Evolutionary conservation across 1,140 invertebrate species (phyloP).

Genomic region (Drosophila prosaltans): DNA sequence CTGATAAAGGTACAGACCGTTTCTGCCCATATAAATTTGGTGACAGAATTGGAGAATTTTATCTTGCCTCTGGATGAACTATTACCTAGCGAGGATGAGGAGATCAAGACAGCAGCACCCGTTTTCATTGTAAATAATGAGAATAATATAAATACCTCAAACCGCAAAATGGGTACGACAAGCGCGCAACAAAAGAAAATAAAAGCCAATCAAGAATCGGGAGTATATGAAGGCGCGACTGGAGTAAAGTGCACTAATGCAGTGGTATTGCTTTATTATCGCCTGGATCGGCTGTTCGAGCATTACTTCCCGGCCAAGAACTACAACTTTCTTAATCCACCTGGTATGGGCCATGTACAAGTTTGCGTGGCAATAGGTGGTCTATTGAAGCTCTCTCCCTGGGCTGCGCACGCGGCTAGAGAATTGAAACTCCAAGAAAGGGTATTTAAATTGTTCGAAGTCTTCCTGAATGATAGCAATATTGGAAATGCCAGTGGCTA

Average conservation of each 20-base stretch:
- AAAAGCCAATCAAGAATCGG: neutral
- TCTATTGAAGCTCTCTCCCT: constrained; percentile 50
- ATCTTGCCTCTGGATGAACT: neutral
- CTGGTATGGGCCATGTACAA: constrained; percentile 38
- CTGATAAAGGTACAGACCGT: constrained; percentile 41
- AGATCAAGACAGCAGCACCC: neutral
- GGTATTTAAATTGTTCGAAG: constrained; percentile 43
- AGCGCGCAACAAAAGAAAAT: neutral
- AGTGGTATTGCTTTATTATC: constrained; percentile 28
- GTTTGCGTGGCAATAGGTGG: constrained; percentile 61
- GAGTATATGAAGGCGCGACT: neutral
- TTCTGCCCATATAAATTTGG: constrained; percentile 15
- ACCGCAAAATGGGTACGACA: constrained; percentile 3
- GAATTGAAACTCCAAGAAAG: constrained; percentile 44
- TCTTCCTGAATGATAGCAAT: constrained; percentile 53
- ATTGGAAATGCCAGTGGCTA: constrained; percentile 54
- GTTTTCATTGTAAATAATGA: neutral
- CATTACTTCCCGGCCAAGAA: constrained; percentile 33
- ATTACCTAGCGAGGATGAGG: neutral
- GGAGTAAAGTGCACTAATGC: constrained; percentile 15
- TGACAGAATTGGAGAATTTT: constrained; percentile 38
- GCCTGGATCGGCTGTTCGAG: constrained; percentile 50
- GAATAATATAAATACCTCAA: constrained; percentile 11
- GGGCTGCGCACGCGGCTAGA: constrained; percentile 33
- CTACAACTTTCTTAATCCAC: constrained; percentile 48